phyloP scores from a whole-genome alignment of 2,113 vertebrate genomes.

The Gyps fulvus region DNA sequence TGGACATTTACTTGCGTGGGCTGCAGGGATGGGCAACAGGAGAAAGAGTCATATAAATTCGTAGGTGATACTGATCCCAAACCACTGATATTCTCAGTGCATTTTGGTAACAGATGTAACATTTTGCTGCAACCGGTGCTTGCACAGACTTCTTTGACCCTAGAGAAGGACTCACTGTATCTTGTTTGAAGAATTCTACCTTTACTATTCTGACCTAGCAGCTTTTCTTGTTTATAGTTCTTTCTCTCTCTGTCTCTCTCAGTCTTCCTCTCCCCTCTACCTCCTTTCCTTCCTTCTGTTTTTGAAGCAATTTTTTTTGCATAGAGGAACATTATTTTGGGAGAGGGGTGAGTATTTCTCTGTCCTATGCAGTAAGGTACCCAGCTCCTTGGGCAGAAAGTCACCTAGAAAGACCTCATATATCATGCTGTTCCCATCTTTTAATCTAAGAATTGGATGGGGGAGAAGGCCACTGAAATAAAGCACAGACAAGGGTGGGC shows the following conservation, averaged over 20 bases:
- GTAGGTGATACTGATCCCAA: background rate
- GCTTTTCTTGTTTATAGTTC: background rate
- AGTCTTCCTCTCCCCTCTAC: background rate
- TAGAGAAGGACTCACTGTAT: background rate
- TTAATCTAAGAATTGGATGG: background rate
- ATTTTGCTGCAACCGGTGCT: rapidly evolving
- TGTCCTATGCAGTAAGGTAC: background rate
- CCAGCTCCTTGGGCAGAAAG: background rate
- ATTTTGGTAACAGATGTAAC: background rate
- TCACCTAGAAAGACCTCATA: background rate
- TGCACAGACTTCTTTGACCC: background rate
- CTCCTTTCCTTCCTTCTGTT: background rate
- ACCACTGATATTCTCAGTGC: background rate
- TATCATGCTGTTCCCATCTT: background rate
- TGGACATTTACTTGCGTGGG: background rate
- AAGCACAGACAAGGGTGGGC: constrained; percentile 5
- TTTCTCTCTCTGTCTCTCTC: background rate
- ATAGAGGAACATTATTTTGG: background rate
- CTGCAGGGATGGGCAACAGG: background rate
- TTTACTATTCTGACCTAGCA: background rate
- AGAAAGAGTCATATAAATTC: rapidly evolving
- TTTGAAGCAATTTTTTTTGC: background rate
- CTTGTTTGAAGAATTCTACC: background rate
- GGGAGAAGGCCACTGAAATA: constrained; percentile 7
- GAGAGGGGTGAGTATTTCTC: background rate